Conservation (phyloP, 2,113 vertebrate species). For the Hemiscyllium ocellatum region DNA sequence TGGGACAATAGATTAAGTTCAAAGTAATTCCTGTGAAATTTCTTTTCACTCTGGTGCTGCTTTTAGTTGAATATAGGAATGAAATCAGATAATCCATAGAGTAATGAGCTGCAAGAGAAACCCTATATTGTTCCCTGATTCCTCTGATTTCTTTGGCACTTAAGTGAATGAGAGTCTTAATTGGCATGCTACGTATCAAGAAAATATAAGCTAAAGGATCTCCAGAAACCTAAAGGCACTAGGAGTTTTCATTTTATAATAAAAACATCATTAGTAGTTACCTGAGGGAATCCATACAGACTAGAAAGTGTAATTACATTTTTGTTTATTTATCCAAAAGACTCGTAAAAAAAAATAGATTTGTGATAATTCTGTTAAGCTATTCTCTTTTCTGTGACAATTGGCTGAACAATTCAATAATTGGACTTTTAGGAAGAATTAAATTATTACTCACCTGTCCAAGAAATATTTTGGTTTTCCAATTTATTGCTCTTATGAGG, state of each 20-base stretch:
- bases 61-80: not conserved
- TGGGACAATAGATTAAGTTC: not conserved
- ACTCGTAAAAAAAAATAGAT: not conserved
- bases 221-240: not conserved
- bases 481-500: not conserved
- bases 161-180: not conserved
- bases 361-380: not conserved
- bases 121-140: not conserved
- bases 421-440: not conserved
- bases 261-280: not conserved
- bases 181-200: not conserved
- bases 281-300: not conserved
- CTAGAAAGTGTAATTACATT: not conserved
- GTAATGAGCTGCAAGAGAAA: not conserved
- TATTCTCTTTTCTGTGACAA: not conserved
- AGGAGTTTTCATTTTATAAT: not conserved
- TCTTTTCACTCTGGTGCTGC: not conserved
- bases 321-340: not conserved
- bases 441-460: not conserved
- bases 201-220: not conserved
- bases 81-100: constrained; percentile 1
- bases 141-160: not conserved
- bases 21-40: not conserved
- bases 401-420: not conserved
- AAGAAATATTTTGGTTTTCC: not conserved